Conservation (phyloP, 2,113 vertebrate species). For the Mustela nigripes region DNA sequence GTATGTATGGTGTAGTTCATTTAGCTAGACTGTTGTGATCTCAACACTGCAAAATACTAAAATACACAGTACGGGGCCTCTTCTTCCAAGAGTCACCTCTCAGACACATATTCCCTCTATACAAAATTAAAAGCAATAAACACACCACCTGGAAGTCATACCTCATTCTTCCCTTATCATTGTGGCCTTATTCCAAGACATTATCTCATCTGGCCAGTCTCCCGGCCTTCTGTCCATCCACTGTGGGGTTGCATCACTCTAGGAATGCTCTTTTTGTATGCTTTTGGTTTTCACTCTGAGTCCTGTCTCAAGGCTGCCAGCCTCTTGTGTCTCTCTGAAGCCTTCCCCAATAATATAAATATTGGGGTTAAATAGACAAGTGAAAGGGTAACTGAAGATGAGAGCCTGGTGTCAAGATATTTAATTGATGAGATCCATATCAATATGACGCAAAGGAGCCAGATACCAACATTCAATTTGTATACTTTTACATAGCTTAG, state of each 20-base stretch:
- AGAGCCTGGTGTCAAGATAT: conserved; percentile 39
- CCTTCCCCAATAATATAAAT: conserved; percentile 31
- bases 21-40: background rate
- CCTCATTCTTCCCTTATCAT: conserved; percentile 48
- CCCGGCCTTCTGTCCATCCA: conserved; percentile 35
- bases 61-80: background rate
- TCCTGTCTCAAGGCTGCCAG: background rate
- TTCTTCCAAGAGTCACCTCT: background rate
- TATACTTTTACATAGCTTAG: background rate
- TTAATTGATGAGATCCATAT: background rate
- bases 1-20: background rate
- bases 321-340: background rate
- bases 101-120: conserved; percentile 6
- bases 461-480: conserved; percentile 54
- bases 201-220: conserved; percentile 56
- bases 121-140: conserved; percentile 67
- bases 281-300: conserved; percentile 23
- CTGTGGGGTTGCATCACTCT: background rate
- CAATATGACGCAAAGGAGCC: conserved; percentile 20
- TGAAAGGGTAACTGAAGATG: conserved; percentile 31
- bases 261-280: conserved; percentile 22
- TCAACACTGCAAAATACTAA: background rate
- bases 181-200: conserved; percentile 49
- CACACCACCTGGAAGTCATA: conserved; percentile 49
- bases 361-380: conserved; percentile 42